Evolutionary conservation across 2,888 invertebrate genomes (phyloP).

Genomic region (Dryocosmus kuriphilus): DNA sequence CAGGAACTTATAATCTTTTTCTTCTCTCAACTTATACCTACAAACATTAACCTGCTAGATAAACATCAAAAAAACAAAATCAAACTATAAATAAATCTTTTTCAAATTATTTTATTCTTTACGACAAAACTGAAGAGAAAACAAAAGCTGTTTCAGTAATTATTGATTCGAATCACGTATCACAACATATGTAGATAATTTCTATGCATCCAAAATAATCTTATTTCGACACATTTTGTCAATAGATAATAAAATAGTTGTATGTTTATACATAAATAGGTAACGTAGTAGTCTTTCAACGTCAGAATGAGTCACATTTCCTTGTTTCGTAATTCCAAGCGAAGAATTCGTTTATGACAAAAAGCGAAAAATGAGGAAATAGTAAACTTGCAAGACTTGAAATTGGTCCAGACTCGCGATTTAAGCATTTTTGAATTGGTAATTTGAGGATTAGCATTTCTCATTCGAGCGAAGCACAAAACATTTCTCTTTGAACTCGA

Average conservation of each 20-base stretch:
- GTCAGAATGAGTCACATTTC: neutral
- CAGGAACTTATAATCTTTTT: neutral
- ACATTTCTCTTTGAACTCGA: slow-evolving; percentile 39
- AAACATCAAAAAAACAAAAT: neutral
- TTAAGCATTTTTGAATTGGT: slow-evolving; percentile 61
- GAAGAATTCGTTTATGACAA: neutral
- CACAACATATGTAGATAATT: neutral
- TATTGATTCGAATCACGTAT: neutral
- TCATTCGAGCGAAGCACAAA: slow-evolving; percentile 41
- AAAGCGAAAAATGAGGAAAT: neutral
- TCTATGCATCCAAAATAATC: neutral
- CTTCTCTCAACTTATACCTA: neutral
- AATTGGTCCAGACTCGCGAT: slow-evolving; percentile 36
- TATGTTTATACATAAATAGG: neutral
- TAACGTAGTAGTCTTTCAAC: neutral
- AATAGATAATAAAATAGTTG: neutral
- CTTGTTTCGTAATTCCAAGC: neutral
- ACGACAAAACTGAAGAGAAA: too few species aligned
- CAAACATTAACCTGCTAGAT: neutral
- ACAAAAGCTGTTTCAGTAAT: neutral
- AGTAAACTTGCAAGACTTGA: slow-evolving; percentile 12
- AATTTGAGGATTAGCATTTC: slow-evolving; percentile 56
- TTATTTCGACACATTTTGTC: neutral
- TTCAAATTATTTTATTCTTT: neutral
- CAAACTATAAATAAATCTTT: neutral